Evolutionary conservation across 2,113 vertebrate species (phyloP).

Genomic region (Ondatra zibethicus): DNA sequence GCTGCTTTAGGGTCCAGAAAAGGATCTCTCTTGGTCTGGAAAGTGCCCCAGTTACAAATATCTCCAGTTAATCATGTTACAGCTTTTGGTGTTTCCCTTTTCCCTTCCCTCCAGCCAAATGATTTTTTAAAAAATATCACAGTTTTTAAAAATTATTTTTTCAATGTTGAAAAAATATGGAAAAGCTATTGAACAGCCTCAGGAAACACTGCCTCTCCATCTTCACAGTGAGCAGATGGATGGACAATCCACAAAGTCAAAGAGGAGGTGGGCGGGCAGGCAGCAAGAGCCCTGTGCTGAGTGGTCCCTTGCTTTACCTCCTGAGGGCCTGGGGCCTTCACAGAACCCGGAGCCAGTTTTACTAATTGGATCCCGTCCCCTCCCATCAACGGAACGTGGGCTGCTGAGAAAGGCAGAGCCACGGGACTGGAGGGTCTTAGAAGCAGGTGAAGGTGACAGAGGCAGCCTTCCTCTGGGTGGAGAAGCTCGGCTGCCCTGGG

Average conservation of each 20-base stretch:
- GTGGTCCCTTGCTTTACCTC: constrained; percentile 45
- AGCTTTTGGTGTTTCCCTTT: constrained; percentile 87
- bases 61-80: constrained; percentile 89
- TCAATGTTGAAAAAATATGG: constrained; percentile 77
- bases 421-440: not conserved
- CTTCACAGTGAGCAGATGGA: constrained; percentile 79
- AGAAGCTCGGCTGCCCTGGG: constrained; percentile 56
- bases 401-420: constrained; percentile 48
- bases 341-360: not conserved
- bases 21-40: constrained; percentile 84
- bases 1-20: constrained; percentile 88
- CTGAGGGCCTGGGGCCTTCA: not conserved
- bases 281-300: constrained; percentile 63
- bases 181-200: constrained; percentile 79
- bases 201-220: constrained; percentile 77
- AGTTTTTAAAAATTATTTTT: constrained; percentile 82
- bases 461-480: not conserved
- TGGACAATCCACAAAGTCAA: constrained; percentile 55
- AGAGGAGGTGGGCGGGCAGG: constrained; percentile 16
- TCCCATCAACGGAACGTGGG: constrained; percentile 30
- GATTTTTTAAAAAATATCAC: constrained; percentile 80
- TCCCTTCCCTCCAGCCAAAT: constrained; percentile 85
- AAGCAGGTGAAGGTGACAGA: not conserved
- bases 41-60: constrained; percentile 88
- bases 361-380: not conserved